Conservation (phyloP, 2,113 vertebrate species). For the Oreochromis aureus region DNA sequence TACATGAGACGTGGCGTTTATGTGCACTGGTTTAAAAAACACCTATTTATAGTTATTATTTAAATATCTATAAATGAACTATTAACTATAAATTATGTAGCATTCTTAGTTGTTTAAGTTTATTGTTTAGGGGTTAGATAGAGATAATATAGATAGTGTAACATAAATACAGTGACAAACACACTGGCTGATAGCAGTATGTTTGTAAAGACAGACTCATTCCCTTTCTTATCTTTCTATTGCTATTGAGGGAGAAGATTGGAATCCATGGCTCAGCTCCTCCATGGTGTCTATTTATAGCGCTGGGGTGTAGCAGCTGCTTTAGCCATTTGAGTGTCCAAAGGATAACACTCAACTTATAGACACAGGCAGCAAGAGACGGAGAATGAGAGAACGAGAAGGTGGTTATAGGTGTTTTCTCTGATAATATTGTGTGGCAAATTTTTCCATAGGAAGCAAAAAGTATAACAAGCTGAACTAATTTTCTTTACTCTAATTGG, state of each 20-base stretch:
- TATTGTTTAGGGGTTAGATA: background rate
- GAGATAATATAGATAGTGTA: background rate
- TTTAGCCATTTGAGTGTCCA: constrained; percentile 52
- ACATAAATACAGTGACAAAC: background rate
- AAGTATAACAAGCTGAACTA: background rate
- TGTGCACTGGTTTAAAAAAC: background rate
- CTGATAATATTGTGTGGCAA: background rate
- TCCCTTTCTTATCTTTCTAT: constrained; percentile 3
- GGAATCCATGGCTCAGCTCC: constrained; percentile 44
- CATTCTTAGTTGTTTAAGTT: background rate
- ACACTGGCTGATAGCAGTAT: background rate
- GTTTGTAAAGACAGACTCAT: background rate
- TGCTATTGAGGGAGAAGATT: constrained; percentile 42
- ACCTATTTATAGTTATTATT: background rate
- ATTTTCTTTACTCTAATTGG: background rate
- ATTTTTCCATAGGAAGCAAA: background rate
- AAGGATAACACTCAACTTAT: constrained; percentile 22
- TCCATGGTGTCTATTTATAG: constrained; percentile 65
- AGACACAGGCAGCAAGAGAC: constrained; percentile 30
- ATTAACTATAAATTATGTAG: background rate
- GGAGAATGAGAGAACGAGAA: background rate
- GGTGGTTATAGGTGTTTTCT: background rate
- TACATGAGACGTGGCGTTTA: background rate
- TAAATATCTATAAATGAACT: background rate
- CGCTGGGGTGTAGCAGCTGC: constrained; percentile 52